Conservation (phyloP, 2,113 vertebrate genomes). For the Passer montanus region DNA sequence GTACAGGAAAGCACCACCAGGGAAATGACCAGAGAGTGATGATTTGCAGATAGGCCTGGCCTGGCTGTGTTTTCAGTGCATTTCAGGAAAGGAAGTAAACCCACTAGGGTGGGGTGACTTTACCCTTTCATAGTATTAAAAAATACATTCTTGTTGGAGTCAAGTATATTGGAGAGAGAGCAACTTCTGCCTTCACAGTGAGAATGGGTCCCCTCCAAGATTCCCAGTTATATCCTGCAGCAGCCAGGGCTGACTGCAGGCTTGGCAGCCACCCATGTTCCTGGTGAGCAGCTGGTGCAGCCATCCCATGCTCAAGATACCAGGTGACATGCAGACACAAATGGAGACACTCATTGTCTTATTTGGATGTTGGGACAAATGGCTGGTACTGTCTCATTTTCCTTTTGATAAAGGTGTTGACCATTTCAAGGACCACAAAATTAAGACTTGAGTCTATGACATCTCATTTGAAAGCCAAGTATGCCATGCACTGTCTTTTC, state of each 20-base stretch:
- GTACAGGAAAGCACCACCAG: neutral
- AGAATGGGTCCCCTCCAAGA: neutral
- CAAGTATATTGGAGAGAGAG: neutral
- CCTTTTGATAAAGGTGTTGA: neutral
- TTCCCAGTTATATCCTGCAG: neutral
- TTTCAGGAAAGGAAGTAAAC: neutral
- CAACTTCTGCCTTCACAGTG: neutral
- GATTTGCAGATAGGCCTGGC: neutral
- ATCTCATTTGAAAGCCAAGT: neutral
- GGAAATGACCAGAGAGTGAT: neutral
- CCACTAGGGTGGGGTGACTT: neutral
- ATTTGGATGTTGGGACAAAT: neutral
- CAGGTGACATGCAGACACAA: neutral
- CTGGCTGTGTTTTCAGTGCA: neutral
- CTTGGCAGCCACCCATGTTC: neutral
- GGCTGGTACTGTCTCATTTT: neutral
- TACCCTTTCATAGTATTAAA: neutral
- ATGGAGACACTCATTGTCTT: neutral
- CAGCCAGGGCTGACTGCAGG: neutral
- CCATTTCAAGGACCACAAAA: neutral
- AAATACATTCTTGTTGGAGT: neutral
- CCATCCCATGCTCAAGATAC: neutral
- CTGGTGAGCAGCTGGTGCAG: neutral
- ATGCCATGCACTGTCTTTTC: neutral
- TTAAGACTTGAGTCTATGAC: neutral